Base-by-base conservation (phyloP, 1,140 invertebrate genomes). In the Trachymyrmex cornetzi region DNA sequence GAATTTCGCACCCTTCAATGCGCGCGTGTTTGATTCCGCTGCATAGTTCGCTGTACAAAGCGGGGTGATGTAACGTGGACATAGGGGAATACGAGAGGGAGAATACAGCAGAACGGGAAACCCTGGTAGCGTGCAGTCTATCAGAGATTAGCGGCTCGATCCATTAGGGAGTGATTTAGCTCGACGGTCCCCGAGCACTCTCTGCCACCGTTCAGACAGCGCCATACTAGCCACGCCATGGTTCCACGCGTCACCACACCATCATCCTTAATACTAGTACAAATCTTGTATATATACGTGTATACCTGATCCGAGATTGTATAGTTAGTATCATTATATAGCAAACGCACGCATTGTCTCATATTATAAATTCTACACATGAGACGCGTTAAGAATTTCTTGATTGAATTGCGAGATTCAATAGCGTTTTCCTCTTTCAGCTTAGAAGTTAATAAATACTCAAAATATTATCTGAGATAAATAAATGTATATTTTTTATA, bases 101-200 rank as follows among this genome's bases (percentile, higher is more conserved):
- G 59, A 44, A 63, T 77, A 86, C 53, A 79, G 74, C 75, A 48
- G 80, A 75, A 67, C 44, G 69, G 82, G 63, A 61, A 59, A 84
- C 67, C 34, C 44, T 67, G 66, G 90, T 89, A 85, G 77, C 87
- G 84, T 80, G 90, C 89, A 93, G 89, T 93, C 93, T 93, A 93
- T 93, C 92, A 93, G 89, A 93, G 92, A 94, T 94, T 93, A 93
- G 92, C 89, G 88, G 89, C 77, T 91, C 93, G 91, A 93, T 94
- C 91, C 93, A 94, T 94, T 93, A 93, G 88, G 84, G 90, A 87
- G 88, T 93, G 92, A 93, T 93, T 93, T 93, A 93, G 87, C 81
- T 85, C 61, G 88, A 90, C 87, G 87, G 90, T 91, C 90, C 69
- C 92, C 82, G 64, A 92, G 89, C 88, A 91, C 87, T 91, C 81